phyloP scores from a whole-genome alignment of 2,797 vertebrate genomes.

The Cossypha polioptera region DNA sequence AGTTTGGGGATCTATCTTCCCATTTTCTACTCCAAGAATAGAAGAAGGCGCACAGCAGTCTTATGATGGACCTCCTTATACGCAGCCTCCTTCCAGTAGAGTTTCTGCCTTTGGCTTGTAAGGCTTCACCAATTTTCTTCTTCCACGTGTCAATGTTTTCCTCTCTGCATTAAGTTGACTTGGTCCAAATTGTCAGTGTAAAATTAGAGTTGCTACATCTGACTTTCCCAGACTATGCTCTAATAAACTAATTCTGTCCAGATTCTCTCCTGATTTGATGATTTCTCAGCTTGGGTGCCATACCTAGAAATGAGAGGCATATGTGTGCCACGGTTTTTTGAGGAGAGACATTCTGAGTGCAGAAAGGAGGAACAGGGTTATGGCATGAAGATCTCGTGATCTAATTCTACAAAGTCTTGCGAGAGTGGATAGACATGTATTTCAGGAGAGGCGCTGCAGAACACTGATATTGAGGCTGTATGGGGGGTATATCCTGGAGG shows the following conservation, averaged over 20 bases:
- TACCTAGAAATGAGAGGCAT: not conserved
- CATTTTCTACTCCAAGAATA: not conserved
- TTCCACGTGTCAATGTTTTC: not conserved
- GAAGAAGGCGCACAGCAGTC: not conserved
- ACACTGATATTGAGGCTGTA: not conserved
- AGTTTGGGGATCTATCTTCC: not conserved
- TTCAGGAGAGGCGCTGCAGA: not conserved
- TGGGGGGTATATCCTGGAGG: not conserved
- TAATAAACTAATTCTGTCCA: not conserved
- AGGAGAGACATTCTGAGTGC: not conserved
- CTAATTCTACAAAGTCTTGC: not conserved
- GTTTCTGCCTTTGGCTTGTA: not conserved
- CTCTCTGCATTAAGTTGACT: not conserved
- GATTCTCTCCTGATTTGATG: not conserved
- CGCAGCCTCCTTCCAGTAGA: not conserved
- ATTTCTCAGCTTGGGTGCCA: not conserved
- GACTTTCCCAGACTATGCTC: not conserved
- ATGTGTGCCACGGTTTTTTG: not conserved
- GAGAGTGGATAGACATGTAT: not conserved
- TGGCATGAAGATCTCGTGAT: not conserved
- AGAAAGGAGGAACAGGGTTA: not conserved
- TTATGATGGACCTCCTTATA: not conserved
- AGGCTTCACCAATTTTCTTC: not conserved
- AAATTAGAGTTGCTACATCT: not conserved
- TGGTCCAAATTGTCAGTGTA: not conserved